A percentile compares a stretch with the other conserved stretches of the same genome.
These are phyloP conservation scores for Sterna hirundo DNA, from an alignment of 2,113 vertebrate genomes.

Conservation along the genomic window DNA sequence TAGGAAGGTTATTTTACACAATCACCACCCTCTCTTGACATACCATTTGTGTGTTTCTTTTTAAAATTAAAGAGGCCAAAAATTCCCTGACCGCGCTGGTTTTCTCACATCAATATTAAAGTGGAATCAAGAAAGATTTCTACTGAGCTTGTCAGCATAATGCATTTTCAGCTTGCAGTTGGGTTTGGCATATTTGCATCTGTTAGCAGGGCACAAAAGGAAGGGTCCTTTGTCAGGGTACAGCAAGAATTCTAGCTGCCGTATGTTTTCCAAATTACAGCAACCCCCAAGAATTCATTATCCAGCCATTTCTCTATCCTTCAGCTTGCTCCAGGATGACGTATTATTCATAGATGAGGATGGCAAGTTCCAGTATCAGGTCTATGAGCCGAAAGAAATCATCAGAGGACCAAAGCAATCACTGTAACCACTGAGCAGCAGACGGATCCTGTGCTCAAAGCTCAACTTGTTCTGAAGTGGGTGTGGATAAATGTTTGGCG, in stretches of 20 bases:
- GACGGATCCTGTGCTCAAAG: not conserved
- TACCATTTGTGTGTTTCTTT: not conserved
- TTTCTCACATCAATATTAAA: not conserved
- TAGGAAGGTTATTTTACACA: not conserved
- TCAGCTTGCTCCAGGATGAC: not conserved
- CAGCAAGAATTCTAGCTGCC: not conserved
- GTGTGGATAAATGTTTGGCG: not conserved
- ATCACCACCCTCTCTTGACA: not conserved
- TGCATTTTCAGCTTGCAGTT: not conserved
- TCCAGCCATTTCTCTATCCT: not conserved
- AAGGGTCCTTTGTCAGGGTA: not conserved
- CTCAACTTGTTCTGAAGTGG: not conserved
- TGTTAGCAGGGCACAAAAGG: not conserved
- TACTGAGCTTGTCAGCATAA: not conserved
- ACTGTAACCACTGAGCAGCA: not conserved
- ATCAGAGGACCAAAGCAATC: not conserved
- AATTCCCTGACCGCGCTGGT: not conserved
- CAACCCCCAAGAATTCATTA: not conserved
- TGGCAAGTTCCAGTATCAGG: not conserved
- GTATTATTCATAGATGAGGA: not conserved
- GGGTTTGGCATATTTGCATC: not conserved
- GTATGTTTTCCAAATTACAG: not conserved
- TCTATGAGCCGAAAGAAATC: not conserved
- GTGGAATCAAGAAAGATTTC: not conserved
- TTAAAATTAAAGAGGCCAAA: not conserved